phyloP scores from a whole-genome alignment of 2,797 vertebrate species.

The Pangasius sanitwongsei region DNA sequence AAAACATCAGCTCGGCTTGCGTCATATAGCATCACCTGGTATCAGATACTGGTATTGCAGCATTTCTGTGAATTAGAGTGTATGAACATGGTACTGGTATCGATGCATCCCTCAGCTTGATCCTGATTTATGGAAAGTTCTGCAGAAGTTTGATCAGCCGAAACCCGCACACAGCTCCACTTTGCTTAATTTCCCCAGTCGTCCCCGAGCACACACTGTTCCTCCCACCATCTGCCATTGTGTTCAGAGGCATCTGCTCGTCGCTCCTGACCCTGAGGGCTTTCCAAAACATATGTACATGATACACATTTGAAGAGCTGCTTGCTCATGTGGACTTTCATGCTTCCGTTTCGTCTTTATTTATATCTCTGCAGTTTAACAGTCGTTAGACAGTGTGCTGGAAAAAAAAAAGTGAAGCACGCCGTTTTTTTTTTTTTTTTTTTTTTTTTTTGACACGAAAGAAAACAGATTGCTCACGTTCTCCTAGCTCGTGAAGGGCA shows the following conservation, averaged over 20 bases:
- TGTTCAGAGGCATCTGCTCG: not conserved
- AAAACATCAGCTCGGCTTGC: not conserved
- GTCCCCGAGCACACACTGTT: not conserved
- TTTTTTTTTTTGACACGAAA: not conserved
- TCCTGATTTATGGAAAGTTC: not conserved
- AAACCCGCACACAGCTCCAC: not conserved
- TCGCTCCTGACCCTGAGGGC: not conserved
- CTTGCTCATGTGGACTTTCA: not conserved
- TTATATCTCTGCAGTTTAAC: not conserved
- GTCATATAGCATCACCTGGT: not conserved
- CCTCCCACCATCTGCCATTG: conserved; percentile 5
- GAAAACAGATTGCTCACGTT: not conserved
- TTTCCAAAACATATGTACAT: not conserved
- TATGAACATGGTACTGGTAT: not conserved
- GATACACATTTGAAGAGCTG: not conserved
- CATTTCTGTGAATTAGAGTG: not conserved
- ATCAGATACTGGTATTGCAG: not conserved
- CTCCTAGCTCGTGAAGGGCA: not conserved
- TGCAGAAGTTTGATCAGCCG: not conserved
- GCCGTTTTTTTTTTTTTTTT: too few species aligned
- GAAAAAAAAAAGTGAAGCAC: not conserved
- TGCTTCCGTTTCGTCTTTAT: not conserved
- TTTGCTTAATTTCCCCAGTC: conserved; percentile 19
- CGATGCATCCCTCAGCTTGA: not conserved
- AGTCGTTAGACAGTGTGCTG: not conserved